Base-by-base conservation (phyloP, 2,888 invertebrate genomes). In the Hipparchia sbordonii region DNA sequence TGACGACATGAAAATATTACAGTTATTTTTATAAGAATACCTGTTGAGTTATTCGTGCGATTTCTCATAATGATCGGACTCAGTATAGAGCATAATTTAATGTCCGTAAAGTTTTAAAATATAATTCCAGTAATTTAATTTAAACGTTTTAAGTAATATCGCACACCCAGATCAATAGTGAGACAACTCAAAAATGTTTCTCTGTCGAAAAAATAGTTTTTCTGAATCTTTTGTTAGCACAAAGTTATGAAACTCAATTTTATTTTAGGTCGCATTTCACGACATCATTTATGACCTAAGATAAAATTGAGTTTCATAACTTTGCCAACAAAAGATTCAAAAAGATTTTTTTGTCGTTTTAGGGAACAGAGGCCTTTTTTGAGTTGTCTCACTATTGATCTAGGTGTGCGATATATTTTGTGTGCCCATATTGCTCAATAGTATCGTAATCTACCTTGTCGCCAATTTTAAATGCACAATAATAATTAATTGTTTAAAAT, bases 101-200 rank as follows among this genome's bases (percentile, higher is more conserved):
- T 62, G 39, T 12, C 56, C 56, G 68, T 61, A 52, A 61, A 70
- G 46, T 65, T 45, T 54, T 8, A 65, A 52, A 8, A 60, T 33
- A 69, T 67, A 57, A 73, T 75, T 71, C 69, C 66, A 69, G 61
- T 65, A 67, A 57, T 45, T 74, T 72, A 72, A 67, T 63, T 71
- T 72, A 62, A 68, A 59, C 70, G 70, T 54, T 48, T 62, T 54
- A 61, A 8, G 23, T 67, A 61, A 60, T 52, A 60, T 71, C 23
- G 23, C 23, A 23, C 23, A 23, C 23, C 23, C 23, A 23, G 23
- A 23, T 23, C 23, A 23, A 23, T 23, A 23, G 23, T 23, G 23
- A 23, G 23, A 23, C 23, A 23, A 23, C 23, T 23, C 23, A 23
- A 23, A 23, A 23, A 23, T 0, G 23, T 23, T 23, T 23, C 23